Evolutionary conservation across 1,140 invertebrate species (phyloP).

Genomic region (Araneus ventricosus): DNA sequence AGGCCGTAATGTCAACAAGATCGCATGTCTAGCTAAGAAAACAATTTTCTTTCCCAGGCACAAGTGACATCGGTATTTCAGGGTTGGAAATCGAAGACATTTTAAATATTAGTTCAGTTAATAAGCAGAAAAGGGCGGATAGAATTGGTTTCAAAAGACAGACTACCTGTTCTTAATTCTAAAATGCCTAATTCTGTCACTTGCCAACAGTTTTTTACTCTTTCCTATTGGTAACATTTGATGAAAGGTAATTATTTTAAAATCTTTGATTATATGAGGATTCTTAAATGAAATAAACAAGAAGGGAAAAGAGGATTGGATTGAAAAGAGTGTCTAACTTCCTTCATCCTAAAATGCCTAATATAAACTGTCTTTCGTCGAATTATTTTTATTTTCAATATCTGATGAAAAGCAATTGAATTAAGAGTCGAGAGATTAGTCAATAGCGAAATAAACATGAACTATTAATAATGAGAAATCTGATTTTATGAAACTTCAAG

Average conservation of each 20-base stretch:
- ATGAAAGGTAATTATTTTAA: background rate
- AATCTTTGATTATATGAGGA: too few species aligned
- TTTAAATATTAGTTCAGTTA: background rate
- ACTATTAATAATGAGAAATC: too few species aligned
- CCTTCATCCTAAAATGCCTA: too few species aligned
- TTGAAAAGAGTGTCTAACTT: too few species aligned
- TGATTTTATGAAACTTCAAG: too few species aligned
- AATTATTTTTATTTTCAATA: too few species aligned
- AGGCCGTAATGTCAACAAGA: background rate
- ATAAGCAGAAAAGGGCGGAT: background rate
- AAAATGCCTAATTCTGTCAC: background rate
- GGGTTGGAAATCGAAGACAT: background rate
- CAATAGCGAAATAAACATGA: too few species aligned
- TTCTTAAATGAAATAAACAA: too few species aligned
- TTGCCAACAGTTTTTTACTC: background rate
- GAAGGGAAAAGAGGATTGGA: too few species aligned
- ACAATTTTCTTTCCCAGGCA: conserved; percentile 1
- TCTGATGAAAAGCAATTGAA: too few species aligned
- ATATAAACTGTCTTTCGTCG: too few species aligned
- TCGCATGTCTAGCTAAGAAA: background rate
- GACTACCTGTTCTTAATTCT: background rate
- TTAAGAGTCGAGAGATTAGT: too few species aligned
- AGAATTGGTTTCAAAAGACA: background rate
- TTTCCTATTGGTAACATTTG: background rate
- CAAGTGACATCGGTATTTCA: background rate